Evolutionary conservation across 2,797 vertebrate genomes (phyloP), one percentile per base, ranked within the genome.

Genomic region (Poecilia velifera): DNA sequence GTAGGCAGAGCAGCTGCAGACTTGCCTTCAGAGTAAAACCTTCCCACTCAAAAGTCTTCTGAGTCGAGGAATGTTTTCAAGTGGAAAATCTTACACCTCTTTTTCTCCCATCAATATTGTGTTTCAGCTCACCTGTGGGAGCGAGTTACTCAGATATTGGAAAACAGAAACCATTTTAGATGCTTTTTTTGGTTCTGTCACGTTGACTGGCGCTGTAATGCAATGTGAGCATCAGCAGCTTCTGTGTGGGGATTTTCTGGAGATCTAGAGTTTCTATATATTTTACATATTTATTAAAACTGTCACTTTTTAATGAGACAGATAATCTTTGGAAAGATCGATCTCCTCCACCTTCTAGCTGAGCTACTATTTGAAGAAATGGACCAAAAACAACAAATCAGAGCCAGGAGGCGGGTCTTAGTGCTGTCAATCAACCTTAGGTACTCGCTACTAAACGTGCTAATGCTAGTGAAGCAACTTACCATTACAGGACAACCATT

Each of bases 11-110:
- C 6, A 73, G 72, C 46, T 49, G 72, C n/a, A 22, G 28, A 51
- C 71, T 8, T 28, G 64, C 14, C 47, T 47, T 9, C 49, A 46
- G 28, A 45, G 16, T 47, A 8, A 76, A 64, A 25, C 74, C 22
- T 72, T 36, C 20, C 25, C 22, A 76, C 6, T 45, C 25, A 49
- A 39, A 72, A 75, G 20, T 41, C 6, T 49, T 47, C 36, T 8
- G 36, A 66, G 62, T 66, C 36, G 18, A 68, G 64, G 64, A 68
- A 68, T 25, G 20, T 25, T 47, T 64, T 36, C 41, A 76, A 64
- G 49, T 45, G 39, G 36, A 59, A 45, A 62, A n/a, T 59, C 73
- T 34, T 34, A 73, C n/a, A 43, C 39, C 41, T 74, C 53, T 45
- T 20, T 57, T 43, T 36, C 41, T 49, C 3, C 57, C 16, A 22